Percentiles rank a stretch among this genome's conserved stretches.
These are phyloP conservation scores for Sinelater perroti DNA, from an alignment of 2,888 invertebrate genomes.

Conservation along the genomic window DNA sequence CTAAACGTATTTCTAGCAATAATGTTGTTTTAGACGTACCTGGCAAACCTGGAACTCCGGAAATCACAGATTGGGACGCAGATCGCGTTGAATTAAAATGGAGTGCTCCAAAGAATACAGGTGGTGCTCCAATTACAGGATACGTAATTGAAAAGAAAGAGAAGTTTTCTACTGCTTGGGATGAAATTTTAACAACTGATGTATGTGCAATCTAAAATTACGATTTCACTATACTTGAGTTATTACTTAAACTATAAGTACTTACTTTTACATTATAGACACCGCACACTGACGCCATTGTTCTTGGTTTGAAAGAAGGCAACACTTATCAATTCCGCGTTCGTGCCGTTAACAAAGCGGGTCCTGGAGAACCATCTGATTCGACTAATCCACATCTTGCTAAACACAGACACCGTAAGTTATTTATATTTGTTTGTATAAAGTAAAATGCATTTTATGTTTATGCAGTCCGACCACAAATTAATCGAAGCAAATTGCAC, in stretches of 20 bases:
- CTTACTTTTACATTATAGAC: slow-evolving; percentile 62
- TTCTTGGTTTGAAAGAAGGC: slow-evolving; percentile 87
- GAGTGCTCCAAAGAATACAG: slow-evolving; percentile 80
- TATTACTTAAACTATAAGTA: too few relatives aligned
- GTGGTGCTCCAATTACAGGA: slow-evolving; percentile 83
- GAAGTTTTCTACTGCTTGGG: slow-evolving; percentile 80
- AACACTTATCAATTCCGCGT: slow-evolving; percentile 96
- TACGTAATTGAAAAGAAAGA: slow-evolving; percentile 92
- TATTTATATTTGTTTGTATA: slow-evolving; percentile 6
- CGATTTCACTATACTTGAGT: background rate
- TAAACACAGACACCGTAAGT: slow-evolving; percentile 86
- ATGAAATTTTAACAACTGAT: slow-evolving; percentile 79
- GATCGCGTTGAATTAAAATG: slow-evolving; percentile 88
- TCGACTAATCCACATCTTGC: slow-evolving; percentile 86
- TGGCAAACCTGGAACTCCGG: slow-evolving; percentile 87
- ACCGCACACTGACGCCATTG: slow-evolving; percentile 81
- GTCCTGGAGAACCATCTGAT: slow-evolving; percentile 90
- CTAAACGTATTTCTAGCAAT: background rate
- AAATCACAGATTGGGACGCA: slow-evolving; percentile 88
- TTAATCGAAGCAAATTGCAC: slow-evolving; percentile 93
- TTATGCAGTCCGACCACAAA: slow-evolving; percentile 87
- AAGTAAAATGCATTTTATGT: slow-evolving; percentile 7
- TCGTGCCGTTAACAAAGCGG: slow-evolving; percentile 93
- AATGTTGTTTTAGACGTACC: slow-evolving; percentile 69
- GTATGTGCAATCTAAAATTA: slow-evolving; percentile 59